Conservation (phyloP, 2,113 vertebrate species). For the Rhineura floridana region DNA sequence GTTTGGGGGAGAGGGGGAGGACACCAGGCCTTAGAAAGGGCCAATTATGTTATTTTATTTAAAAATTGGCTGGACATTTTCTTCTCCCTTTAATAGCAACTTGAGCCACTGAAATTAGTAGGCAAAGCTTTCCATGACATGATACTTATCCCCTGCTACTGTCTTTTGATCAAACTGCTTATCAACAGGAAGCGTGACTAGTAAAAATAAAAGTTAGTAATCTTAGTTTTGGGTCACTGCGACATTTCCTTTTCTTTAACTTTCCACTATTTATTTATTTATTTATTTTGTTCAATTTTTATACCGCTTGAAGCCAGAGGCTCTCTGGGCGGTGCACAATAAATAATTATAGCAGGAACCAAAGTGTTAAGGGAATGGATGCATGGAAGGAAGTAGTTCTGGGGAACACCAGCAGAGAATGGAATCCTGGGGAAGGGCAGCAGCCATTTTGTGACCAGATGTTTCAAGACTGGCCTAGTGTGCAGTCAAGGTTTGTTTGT, state of each 20-base stretch:
- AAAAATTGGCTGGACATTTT: background rate
- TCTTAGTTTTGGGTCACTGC: background rate
- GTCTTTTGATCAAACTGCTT: background rate
- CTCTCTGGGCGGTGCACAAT: too few relatives aligned
- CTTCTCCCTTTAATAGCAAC: background rate
- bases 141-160: background rate
- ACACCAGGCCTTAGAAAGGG: background rate
- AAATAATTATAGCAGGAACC: background rate
- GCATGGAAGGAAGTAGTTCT: too few relatives aligned
- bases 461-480: background rate
- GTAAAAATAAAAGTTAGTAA: background rate
- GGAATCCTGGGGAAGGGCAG: background rate
- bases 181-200: background rate
- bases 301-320: too few relatives aligned
- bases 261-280: too few relatives aligned
- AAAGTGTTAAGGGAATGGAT: too few relatives aligned
- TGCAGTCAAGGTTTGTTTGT: fast-evolving
- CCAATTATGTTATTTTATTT: background rate
- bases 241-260: background rate
- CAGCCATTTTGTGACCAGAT: background rate
- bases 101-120: background rate
- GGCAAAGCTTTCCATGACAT: background rate
- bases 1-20: background rate
- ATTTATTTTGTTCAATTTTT: too few relatives aligned
- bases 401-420: too few relatives aligned